Conservation (phyloP, 2,113 vertebrate genomes). For the Melanostigma gelatinosum region DNA sequence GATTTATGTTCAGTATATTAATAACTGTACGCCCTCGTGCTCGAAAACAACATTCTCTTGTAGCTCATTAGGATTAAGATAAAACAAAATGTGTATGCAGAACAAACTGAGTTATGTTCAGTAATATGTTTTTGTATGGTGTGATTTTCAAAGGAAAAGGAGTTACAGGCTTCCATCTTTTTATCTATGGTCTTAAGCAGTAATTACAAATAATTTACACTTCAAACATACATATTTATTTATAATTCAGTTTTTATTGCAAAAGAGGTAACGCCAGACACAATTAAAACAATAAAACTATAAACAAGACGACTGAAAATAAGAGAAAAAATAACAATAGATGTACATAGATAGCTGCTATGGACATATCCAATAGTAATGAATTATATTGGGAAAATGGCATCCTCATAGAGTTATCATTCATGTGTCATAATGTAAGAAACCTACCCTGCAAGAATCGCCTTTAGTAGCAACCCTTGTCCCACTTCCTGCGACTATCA, state of each 20-base stretch:
- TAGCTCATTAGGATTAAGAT: constrained; percentile 51
- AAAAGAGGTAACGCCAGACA: background rate
- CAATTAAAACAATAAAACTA: background rate
- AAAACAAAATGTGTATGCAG: constrained; percentile 40
- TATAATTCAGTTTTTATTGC: background rate
- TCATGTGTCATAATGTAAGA: background rate
- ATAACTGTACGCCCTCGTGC: constrained; percentile 51
- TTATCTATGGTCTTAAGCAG: background rate
- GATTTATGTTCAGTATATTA: constrained; percentile 63
- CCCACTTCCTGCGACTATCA: background rate
- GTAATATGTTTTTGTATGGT: constrained; percentile 1
- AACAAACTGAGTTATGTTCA: constrained; percentile 21
- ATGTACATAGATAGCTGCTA: background rate
- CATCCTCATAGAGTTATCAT: background rate
- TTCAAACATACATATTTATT: constrained; percentile 29
- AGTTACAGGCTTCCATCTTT: background rate
- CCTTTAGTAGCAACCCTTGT: background rate
- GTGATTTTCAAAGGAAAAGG: constrained; percentile 15
- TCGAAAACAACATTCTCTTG: constrained; percentile 33
- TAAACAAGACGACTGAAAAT: background rate
- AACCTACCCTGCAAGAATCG: background rate
- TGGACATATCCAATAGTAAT: background rate
- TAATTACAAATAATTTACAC: constrained; percentile 45
- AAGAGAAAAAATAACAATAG: background rate
- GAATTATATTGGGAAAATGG: background rate